A percentile compares a stretch with the other conserved stretches of the same genome.
These are phyloP conservation scores for Volucella inanis DNA, from an alignment of 2,888 invertebrate genomes.

Conservation along the genomic window DNA sequence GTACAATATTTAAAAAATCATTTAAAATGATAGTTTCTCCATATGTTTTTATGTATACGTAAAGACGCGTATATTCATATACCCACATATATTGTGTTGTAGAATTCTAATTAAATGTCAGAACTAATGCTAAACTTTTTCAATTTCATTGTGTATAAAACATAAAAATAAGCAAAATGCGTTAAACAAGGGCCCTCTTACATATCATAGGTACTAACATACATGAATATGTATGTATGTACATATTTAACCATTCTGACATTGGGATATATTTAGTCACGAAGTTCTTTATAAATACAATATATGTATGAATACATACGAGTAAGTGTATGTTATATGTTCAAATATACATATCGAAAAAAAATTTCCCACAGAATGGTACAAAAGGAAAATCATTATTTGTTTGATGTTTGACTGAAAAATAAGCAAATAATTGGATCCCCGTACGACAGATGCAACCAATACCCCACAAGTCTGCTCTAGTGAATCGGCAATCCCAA, in stretches of 20 bases:
- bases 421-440: slow-evolving; percentile 74
- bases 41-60: too few species aligned
- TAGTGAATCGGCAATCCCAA: slow-evolving; percentile 58
- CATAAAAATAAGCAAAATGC: slow-evolving; percentile 35
- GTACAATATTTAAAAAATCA: too few species aligned
- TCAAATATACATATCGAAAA: not conserved
- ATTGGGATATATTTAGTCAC: not conserved
- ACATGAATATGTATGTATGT: slow-evolving; percentile 3
- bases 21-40: too few species aligned
- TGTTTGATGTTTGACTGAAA: slow-evolving; percentile 74
- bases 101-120: slow-evolving; percentile 18
- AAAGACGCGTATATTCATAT: too few species aligned
- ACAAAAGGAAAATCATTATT: slow-evolving; percentile 66
- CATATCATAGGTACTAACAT: slow-evolving; percentile 6
- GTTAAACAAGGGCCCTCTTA: slow-evolving; percentile 30
- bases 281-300: not conserved
- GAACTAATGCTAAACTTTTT: slow-evolving; percentile 35
- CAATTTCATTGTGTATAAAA: slow-evolving; percentile 13
- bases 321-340: too few species aligned
- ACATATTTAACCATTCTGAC: not conserved
- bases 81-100: not conserved
- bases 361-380: slow-evolving; percentile 32
- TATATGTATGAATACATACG: not conserved
- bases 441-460: slow-evolving; percentile 65
- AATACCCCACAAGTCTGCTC: slow-evolving; percentile 60